Evolutionary conservation across 2,888 invertebrate species (phyloP), one percentile per base, ranked within the genome.

Genomic region (Drosophila fungiperda): DNA sequence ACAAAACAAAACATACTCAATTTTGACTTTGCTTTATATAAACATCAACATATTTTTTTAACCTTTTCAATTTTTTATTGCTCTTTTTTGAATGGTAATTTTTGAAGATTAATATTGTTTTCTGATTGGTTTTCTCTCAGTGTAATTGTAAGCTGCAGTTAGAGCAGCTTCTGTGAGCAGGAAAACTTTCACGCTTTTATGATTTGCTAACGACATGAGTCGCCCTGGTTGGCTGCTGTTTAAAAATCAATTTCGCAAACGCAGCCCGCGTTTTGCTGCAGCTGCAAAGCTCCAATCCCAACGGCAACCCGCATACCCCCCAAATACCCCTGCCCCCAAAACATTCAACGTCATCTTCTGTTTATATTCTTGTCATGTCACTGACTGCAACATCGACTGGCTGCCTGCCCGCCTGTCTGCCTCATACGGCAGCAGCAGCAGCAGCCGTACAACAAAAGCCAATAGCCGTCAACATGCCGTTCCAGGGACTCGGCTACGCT

Each of bases 191-290:
- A 78, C 90, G 87, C 82, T 88, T 91, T 90, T 91, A 90, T 91
- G 90, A 90, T 90, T 90, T 91, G 88, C 89, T 89, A 91, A 90
- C 87, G 89, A 82, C 84, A 79, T 72, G 76, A 81, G 76, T 54
- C 82, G 68, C 67, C 68, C 60, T 48, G 78, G 73, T 73, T 68
- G 59, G 61, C 73, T 70, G 73, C 78, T 78, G 78, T 79, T 83
- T 86, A 84, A 91, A 91, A 91, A 90, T 91, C 91, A 91, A 91
- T 91, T 91, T 91, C 79, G 82, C 70, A 67, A 67, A 74, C 71
- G 82, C 80, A 80, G 78, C 54, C 45, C 60, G 26, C 54, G n/a
- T n/a, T 55, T 36, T 55, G 55, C 52, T 64, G 75, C 72, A 74
- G 54, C 50, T 58, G 78, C 55, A 62, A 15, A 23, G 58, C 6